These are phyloP conservation scores for Cynoglossus semilaevis DNA, from an alignment of 2,113 vertebrate species.

Conservation along the genomic window DNA sequence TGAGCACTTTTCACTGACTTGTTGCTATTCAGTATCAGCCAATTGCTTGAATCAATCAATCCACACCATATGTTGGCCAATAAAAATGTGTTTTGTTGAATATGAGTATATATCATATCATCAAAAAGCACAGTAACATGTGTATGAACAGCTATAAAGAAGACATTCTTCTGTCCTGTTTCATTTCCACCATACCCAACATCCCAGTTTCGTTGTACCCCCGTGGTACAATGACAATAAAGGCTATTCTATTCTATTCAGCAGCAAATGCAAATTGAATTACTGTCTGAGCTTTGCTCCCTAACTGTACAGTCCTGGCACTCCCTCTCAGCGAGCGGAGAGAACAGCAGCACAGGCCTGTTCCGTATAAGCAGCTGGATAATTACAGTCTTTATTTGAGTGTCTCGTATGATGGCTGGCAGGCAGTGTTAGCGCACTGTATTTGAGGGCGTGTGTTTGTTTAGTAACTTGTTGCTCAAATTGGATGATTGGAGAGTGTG, in stretches of 20 bases:
- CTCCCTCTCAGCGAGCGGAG: slow-evolving; percentile 26
- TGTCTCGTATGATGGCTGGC: slow-evolving; percentile 47
- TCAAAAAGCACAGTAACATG: too few relatives aligned
- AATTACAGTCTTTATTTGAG: slow-evolving; percentile 52
- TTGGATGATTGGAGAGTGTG: slow-evolving; percentile 39
- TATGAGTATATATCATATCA: too few relatives aligned
- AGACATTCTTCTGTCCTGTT: too few relatives aligned
- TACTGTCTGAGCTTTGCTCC: slow-evolving; percentile 14
- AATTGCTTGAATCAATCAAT: neutral
- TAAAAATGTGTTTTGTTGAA: too few relatives aligned
- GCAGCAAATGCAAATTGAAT: slow-evolving; percentile 26
- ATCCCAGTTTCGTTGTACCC: too few relatives aligned
- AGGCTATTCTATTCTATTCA: neutral
- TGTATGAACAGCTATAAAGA: too few relatives aligned
- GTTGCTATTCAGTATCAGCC: neutral
- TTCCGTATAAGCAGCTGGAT: slow-evolving; percentile 47
- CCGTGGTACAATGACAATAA: too few relatives aligned
- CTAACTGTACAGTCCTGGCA: slow-evolving; percentile 5
- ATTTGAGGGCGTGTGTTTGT: slow-evolving; percentile 33
- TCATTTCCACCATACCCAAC: too few relatives aligned
- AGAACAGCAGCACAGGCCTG: slow-evolving; percentile 19
- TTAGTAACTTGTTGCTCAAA: slow-evolving; percentile 29
- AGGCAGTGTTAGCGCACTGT: slow-evolving; percentile 7
- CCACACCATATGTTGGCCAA: too few relatives aligned
- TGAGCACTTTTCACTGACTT: slow-evolving; percentile 2